Evolutionary conservation across 2,888 invertebrate species (phyloP).

Genomic region (Ormyrus labotus): DNA sequence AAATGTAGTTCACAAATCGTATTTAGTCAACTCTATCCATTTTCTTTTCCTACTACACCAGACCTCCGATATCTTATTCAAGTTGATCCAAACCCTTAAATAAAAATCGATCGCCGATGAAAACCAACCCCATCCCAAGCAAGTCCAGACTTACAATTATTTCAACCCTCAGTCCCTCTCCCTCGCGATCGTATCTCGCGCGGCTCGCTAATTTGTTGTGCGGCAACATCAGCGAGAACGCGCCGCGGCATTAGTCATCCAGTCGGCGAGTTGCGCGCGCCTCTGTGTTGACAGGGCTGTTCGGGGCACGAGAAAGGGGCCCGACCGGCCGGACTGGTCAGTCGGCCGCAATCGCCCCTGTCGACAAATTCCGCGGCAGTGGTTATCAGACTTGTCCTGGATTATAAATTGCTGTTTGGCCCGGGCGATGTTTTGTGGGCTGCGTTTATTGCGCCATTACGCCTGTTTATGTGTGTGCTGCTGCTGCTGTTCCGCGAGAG

Average conservation of each 20-base stretch:
- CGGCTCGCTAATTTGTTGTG: conserved; percentile 70
- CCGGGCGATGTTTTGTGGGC: conserved; percentile 20
- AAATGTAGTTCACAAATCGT: no score
- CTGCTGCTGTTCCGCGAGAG: background rate
- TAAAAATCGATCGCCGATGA: no score
- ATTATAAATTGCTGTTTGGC: conserved; percentile 44
- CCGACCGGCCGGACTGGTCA: conserved; percentile 69
- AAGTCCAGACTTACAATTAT: background rate
- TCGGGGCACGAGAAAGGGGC: conserved; percentile 67
- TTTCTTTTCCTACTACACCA: no score
- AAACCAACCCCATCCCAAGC: no score
- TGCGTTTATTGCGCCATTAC: conserved; percentile 44
- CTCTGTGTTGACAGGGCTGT: conserved; percentile 73
- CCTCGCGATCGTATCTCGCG: conserved; percentile 49
- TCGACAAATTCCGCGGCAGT: conserved; percentile 73
- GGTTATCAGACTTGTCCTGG: conserved; percentile 63
- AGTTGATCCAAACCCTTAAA: no score
- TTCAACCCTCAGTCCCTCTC: background rate
- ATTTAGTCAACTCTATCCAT: no score
- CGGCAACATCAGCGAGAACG: conserved; percentile 70
- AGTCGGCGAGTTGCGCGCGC: conserved; percentile 67
- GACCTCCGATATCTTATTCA: no score
- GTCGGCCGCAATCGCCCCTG: conserved; percentile 73
- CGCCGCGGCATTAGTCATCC: conserved; percentile 71
- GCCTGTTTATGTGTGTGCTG: background rate